Evolutionary conservation across 2,113 vertebrate species (phyloP), one percentile per base, ranked within the genome.

Genomic region (Hassar affinis): DNA sequence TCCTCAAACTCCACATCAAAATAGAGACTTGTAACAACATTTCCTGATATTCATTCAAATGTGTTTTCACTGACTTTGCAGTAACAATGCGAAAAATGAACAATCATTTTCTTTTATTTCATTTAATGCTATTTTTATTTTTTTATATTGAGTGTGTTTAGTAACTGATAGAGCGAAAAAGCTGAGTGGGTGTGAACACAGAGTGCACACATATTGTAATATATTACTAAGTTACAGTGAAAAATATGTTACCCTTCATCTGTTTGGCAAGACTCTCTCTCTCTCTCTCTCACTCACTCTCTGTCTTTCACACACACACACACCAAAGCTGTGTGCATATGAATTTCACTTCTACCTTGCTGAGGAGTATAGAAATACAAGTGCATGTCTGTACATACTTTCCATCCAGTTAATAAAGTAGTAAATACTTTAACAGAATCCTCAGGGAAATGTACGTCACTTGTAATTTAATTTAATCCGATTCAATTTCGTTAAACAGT

Each of bases 401-500:
- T 64, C 8, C 25, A 30, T 72, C 25, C n/a, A 72, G 25, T 20
- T 72, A 57, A 54, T 81, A 38, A 81, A 45, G 2, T 71, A 14
- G 22, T 42, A 81, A 56, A 81, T 47, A 57, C 25, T 42, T 81
- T 57, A 59, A 56, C 33, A 35, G 20, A 82, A 49, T 59, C 35
- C 59, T 66, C 18, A 49, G 61, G 27, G 57, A 62, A 71, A 71
- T 33, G 20, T 27, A 2, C 4, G 15, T 49, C 11, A 14, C 27
- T 12, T 57, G 51, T 56, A 45, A 81, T 81, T 56, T 22, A 82
- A 74, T 35, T 2, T 49, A 49, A 71, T 81, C 38, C 25, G 11
- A 71, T 45, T 71, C 15, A 45, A 57, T 20, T 54, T 17, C 22
- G 74, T 74, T 61, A 33, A 75, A 25, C 51, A 71, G 15, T 47